Conservation (phyloP, 2,113 vertebrate species). For the Tonatia bakeri region DNA sequence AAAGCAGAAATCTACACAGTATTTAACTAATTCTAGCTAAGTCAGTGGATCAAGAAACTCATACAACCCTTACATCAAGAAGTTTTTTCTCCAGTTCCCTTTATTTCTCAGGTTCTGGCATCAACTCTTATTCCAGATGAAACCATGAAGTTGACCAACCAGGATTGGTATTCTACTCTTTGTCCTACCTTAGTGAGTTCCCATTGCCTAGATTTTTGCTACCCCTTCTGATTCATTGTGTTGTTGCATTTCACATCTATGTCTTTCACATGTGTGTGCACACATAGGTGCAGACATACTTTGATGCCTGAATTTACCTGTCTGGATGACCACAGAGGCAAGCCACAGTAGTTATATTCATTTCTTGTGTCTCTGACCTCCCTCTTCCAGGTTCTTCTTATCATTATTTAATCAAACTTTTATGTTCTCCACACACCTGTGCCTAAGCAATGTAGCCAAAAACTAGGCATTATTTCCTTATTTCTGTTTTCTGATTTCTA, state of each 20-base stretch:
- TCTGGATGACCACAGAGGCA: background rate
- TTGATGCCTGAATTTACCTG: background rate
- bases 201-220: background rate
- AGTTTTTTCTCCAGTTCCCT: fast-evolving
- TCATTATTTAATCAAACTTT: background rate
- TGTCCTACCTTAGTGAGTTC: background rate
- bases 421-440: background rate
- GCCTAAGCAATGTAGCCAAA: background rate
- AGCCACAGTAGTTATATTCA: background rate
- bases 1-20: background rate
- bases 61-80: background rate
- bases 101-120: background rate
- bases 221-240: background rate
- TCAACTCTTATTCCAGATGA: background rate
- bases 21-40: background rate
- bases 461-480: background rate
- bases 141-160: background rate
- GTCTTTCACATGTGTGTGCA: background rate
- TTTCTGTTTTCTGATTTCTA: background rate
- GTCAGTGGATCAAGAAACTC: background rate
- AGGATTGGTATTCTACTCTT: background rate
- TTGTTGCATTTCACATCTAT: background rate
- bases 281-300: background rate
- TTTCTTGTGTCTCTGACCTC: background rate
- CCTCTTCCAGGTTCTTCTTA: background rate